phyloP scores from a whole-genome alignment of 2,113 vertebrate genomes.

The Nansenia antarctica region DNA sequence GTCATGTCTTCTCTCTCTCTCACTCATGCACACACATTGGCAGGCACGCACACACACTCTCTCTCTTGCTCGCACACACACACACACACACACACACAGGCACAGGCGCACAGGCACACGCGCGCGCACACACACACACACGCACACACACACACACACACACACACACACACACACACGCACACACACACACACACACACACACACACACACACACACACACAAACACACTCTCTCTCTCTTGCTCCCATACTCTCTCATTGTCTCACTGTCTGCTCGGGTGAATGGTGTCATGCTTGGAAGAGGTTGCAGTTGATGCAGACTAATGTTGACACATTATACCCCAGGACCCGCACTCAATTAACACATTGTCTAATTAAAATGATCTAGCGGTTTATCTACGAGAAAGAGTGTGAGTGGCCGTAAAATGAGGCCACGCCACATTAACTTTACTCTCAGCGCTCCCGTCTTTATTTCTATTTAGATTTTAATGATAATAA shows the following conservation, averaged over 20 bases:
- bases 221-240: not conserved
- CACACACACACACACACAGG: not conserved
- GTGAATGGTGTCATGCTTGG: slow-evolving; percentile 33
- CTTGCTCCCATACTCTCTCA: not conserved
- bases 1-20: not conserved
- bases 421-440: slow-evolving; percentile 59
- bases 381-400: slow-evolving; percentile 70
- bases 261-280: not conserved
- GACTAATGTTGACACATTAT: slow-evolving; percentile 70
- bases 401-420: slow-evolving; percentile 53
- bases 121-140: slow-evolving; percentile 15
- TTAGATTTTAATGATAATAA: slow-evolving; percentile 64
- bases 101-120: no score
- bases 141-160: not conserved
- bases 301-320: slow-evolving; percentile 55
- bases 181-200: not conserved
- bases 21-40: slow-evolving; percentile 10
- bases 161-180: not conserved
- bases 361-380: slow-evolving; percentile 79
- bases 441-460: slow-evolving; percentile 68
- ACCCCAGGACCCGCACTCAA: slow-evolving; percentile 69
- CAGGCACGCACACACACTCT: slow-evolving; percentile 21
- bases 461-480: slow-evolving; percentile 59
- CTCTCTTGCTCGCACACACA: slow-evolving; percentile 1
- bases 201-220: not conserved